These are phyloP conservation scores for Oryzias dopingdopingensis DNA, from an alignment of 2,797 vertebrate genomes.

Conservation along the genomic window DNA sequence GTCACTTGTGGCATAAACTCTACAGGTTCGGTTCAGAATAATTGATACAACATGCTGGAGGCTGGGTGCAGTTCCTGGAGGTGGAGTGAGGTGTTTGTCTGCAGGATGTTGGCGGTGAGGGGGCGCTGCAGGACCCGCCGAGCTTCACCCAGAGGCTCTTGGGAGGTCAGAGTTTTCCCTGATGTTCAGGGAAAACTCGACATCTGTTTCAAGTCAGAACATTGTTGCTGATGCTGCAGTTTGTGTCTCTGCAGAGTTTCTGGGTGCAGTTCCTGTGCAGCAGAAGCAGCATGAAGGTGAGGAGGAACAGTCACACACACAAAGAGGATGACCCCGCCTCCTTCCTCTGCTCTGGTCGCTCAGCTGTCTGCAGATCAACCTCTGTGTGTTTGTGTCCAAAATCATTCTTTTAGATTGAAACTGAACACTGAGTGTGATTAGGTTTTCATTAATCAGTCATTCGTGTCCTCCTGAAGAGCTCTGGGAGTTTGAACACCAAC, in stretches of 20 bases:
- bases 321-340: neutral
- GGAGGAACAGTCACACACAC: slow-evolving; percentile 27
- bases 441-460: no score
- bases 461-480: no score
- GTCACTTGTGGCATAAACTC: slow-evolving; percentile 40
- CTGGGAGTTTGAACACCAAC: no score
- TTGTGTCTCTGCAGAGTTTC: slow-evolving; percentile 74
- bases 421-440: no score
- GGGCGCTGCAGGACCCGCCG: slow-evolving; percentile 61
- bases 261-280: slow-evolving; percentile 76
- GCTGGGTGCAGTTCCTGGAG: slow-evolving; percentile 21
- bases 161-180: slow-evolving; percentile 62
- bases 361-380: no score
- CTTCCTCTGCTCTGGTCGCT: no score
- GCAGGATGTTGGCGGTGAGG: slow-evolving; percentile 48
- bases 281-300: slow-evolving; percentile 63
- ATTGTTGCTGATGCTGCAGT: slow-evolving; percentile 55
- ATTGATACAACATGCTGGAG: neutral
- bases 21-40: slow-evolving; percentile 54
- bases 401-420: no score
- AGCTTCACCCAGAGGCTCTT: slow-evolving; percentile 53
- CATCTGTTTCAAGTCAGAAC: slow-evolving; percentile 68
- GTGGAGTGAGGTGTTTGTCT: slow-evolving; percentile 43
- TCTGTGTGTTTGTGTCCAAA: no score
- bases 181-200: slow-evolving; percentile 43